Conservation (phyloP, 1,140 invertebrate genomes). For the Sinella curviseta region DNA sequence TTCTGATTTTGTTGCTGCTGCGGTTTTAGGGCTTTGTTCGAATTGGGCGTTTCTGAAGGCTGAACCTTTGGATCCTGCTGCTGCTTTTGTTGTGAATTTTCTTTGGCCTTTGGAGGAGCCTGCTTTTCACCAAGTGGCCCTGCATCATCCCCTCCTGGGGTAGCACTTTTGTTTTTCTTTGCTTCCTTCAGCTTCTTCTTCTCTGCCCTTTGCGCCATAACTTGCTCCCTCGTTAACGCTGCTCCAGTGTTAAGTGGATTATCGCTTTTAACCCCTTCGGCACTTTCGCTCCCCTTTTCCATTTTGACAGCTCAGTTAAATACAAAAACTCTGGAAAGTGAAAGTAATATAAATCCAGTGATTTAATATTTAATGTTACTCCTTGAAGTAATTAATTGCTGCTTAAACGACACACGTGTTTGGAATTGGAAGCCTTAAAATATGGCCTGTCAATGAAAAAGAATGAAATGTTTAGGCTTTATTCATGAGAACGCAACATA, state of each 20-base stretch:
- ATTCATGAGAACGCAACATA: no score
- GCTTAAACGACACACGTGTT: no score
- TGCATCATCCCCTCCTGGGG: background rate
- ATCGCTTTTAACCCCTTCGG: no score
- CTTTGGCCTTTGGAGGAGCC: background rate
- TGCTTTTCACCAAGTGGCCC: background rate
- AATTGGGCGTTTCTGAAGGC: background rate
- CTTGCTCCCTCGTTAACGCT: constrained; percentile 27
- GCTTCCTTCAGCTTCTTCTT: constrained; percentile 29
- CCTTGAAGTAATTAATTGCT: no score
- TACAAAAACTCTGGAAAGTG: no score
- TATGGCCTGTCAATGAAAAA: no score
- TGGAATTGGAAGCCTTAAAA: no score
- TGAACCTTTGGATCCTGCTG: background rate
- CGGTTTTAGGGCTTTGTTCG: background rate
- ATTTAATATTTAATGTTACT: no score
- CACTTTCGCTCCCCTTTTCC: background rate
- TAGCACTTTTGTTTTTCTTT: constrained; percentile 27
- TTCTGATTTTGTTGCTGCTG: background rate
- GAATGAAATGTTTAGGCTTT: no score
- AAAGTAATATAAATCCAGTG: no score
- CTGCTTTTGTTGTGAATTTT: no score
- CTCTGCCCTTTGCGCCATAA: constrained; percentile 33
- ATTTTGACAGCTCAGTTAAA: background rate
- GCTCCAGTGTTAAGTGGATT: background rate